Evolutionary conservation across 64 coral and sea anemone species (phyloP), one percentile per base, ranked within the genome.

Genomic region (Stichodactyla mertensii): DNA sequence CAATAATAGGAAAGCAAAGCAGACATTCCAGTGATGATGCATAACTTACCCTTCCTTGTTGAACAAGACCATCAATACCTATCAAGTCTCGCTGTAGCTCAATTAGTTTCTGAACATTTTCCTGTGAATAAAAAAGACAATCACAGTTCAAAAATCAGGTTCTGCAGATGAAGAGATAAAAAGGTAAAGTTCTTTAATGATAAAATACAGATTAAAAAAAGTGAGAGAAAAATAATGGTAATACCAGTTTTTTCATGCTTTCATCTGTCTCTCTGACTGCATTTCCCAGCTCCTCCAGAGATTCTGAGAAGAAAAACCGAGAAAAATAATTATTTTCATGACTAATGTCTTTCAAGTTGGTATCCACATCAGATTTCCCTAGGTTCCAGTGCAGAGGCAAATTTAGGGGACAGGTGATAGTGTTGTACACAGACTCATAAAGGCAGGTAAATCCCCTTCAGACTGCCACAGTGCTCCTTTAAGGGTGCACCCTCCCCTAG

Each of bases 51-150:
- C 97, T 87, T 80, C 93, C 97, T 67, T 91, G 79, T 69, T 99
- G 97, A 15, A 95, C 97, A 79, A 99, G 91, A 83, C 90, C 95
- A 79, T 99, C 88, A 24, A 99, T 70, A 54, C 97, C 97, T 92
- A 99, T 88, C 64, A 99, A 85, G 89, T 99, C 97, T 80, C 97
- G 86, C 77, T 99, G 89, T 57, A 99, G 90, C 57, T 99, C 97
- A 9, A 99, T 95, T 12, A 99, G 81, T 79, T 99, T 99, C 78
- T 99, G 97, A 55, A 95, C 92, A 64, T 99, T 99, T 78, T 99
- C 97, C 97, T 99, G 80, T 58, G 88, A 82, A 64, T 10, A 51
- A 58, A 62, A 6, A 45, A 13, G 6, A 66, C 7, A 22, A 7
- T 66, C 22, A 9, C 22, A n/a, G 18, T 5, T 61, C 59, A 61